These are phyloP conservation scores for Cremastinae sp. DNA, from an alignment of 2,888 invertebrate genomes.

Conservation along the genomic window DNA sequence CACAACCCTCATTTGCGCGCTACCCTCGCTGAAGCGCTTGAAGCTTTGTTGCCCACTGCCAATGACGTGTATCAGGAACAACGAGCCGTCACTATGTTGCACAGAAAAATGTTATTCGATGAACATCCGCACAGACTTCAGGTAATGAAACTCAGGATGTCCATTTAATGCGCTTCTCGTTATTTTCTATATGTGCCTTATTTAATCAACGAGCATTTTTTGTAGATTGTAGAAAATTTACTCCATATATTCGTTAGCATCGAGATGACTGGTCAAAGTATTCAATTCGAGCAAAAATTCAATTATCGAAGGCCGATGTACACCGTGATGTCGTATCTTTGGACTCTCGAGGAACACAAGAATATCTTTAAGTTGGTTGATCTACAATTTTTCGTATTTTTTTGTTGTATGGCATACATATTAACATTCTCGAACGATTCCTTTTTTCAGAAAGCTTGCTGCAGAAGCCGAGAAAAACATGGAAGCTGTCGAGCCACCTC, in stretches of 20 bases:
- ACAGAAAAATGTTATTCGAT: conserved; percentile 88
- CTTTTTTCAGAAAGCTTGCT: conserved; percentile 87
- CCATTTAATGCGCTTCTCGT: neutral
- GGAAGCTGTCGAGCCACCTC: conserved; percentile 93
- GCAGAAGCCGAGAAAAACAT: conserved; percentile 91
- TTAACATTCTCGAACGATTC: no score
- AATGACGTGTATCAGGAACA: conserved; percentile 80
- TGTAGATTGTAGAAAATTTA: conserved; percentile 89
- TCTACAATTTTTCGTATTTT: conserved; percentile 27
- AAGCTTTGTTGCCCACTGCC: conserved; percentile 89
- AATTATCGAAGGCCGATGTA: conserved; percentile 98
- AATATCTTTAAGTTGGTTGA: conserved; percentile 87
- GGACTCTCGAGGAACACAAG: conserved; percentile 90
- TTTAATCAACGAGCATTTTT: conserved; percentile 7
- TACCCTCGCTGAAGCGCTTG: conserved; percentile 93
- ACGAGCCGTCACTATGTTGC: conserved; percentile 82
- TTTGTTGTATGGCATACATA: no score
- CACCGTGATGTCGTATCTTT: conserved; percentile 93
- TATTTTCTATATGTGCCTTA: conserved; percentile 5
- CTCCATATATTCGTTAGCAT: conserved; percentile 97
- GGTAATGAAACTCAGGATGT: conserved; percentile 78
- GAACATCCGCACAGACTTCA: conserved; percentile 88
- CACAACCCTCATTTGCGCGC: conserved; percentile 97
- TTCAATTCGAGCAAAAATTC: conserved; percentile 98
- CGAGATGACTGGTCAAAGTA: conserved; percentile 97